Base-by-base conservation (phyloP, 2,888 invertebrate genomes). In the Hymenopus coronatus region DNA sequence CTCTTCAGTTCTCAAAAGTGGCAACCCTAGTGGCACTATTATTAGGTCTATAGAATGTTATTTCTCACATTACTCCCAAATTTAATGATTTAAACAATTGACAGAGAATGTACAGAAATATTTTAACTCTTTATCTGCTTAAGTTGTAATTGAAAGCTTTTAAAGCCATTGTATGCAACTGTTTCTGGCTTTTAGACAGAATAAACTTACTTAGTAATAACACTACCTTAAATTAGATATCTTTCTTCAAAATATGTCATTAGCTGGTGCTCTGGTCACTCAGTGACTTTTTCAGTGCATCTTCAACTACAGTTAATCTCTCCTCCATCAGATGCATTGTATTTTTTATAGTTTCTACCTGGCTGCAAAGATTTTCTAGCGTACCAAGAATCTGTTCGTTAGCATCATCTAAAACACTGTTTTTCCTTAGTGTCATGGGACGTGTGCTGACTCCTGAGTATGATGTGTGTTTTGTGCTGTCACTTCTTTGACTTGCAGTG, bases 291-390 rank as follows among this genome's bases (percentile, higher is more conserved):
- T 25, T 70, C 54, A 70, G 20, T 70, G 54, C 54, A 25, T 87
- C 87, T n/a, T 87, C 87, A 3, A 87, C n/a, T 3, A 87, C 9
- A n/a, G 87, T 87, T 82, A 87, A 15, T 87, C 87, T 87, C n/a
- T 87, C n/a, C 15, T 87, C 87, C 87, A 87, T 87, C 3, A 87
- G 33, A 15, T 40, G 25, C 9, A 87, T 27, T 28, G 87, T 83
- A 81, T 84, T 84, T 25, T 25, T 84, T 33, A 88, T 28, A 20
- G 25, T 84, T 33, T 84, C 85, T 27, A 88, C 88, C 46, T 88
- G 84, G 27, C 33, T 28, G 8, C 54, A 84, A 28, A 88, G 84
- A 33, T 88, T 87, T 33, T 87, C 87, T 82, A 87, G 3, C n/a
- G 87, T 20, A 81, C 54, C 84, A 27, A 88, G 46, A n/a, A 88